Conservation (phyloP, 1,140 invertebrate genomes). For the Daktulosphaira vitifoliae region DNA sequence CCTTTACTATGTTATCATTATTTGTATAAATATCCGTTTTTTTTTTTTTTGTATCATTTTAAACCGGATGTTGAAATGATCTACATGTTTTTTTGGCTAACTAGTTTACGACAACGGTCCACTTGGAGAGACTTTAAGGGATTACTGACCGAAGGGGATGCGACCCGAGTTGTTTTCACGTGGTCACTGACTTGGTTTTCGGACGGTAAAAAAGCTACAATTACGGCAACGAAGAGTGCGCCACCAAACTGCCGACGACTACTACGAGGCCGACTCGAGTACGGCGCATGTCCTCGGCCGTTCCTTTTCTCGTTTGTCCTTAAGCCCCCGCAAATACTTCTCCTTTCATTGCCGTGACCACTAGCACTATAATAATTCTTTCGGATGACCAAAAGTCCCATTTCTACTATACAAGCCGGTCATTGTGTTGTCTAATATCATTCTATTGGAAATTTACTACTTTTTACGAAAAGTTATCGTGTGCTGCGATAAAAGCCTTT, state of each 20-base stretch:
- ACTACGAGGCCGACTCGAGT: neutral
- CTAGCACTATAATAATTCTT: neutral
- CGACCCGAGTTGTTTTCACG: constrained; percentile 20
- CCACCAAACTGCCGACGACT: neutral
- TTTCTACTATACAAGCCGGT: no score
- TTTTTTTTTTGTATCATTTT: no score
- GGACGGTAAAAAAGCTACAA: neutral
- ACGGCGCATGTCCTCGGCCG: constrained; percentile 22
- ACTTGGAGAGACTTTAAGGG: no score
- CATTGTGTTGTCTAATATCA: no score
- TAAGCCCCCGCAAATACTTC: constrained; percentile 3
- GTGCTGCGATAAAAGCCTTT: neutral
- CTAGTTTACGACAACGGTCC: no score
- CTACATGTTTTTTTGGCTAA: no score
- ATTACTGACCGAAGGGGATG: constrained; percentile 7
- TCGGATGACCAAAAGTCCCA: no score
- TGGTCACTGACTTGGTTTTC: constrained; percentile 5
- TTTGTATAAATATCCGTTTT: no score
- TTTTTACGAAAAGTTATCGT: no score
- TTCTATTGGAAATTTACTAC: no score
- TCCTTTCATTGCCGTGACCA: neutral
- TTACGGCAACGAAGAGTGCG: constrained; percentile 13
- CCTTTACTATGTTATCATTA: no score
- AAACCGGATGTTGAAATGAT: no score
- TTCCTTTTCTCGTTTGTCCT: constrained; percentile 8